Evolutionary conservation across 2,113 vertebrate species (phyloP).

Genomic region (Rafetus swinhoei): DNA sequence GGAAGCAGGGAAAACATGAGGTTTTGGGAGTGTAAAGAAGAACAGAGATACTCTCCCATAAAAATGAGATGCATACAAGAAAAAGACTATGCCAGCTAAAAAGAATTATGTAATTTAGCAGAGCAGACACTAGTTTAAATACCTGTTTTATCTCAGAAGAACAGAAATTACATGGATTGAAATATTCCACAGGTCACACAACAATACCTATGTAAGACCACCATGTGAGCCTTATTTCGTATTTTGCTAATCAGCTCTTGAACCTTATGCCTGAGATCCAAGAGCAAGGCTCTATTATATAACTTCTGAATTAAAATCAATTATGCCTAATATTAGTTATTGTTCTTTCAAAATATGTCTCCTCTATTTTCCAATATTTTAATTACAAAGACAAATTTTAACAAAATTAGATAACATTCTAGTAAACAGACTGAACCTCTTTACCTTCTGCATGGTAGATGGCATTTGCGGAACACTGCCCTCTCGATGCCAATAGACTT

Average conservation of each 20-base stretch:
- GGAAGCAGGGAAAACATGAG: not conserved
- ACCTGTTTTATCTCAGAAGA: not conserved
- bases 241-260: not conserved
- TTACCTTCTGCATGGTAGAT: conserved; percentile 78
- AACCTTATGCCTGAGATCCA: not conserved
- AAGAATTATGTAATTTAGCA: not conserved
- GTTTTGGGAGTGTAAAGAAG: not conserved
- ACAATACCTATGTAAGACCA: not conserved
- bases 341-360: not conserved
- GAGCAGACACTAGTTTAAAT: not conserved
- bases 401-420: not conserved
- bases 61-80: not conserved
- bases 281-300: not conserved
- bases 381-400: not conserved
- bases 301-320: not conserved
- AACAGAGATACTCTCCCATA: not conserved
- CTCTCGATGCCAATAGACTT: conserved; percentile 94
- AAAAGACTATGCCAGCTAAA: not conserved
- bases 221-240: not conserved
- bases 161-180: not conserved
- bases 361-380: not conserved
- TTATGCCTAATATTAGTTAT: not conserved
- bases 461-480: conserved; percentile 77
- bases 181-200: not conserved
- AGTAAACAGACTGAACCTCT: not conserved